Evolutionary conservation across 2,888 invertebrate species (phyloP), one percentile per base, ranked within the genome.

Genomic region (Helobdella robusta): DNA sequence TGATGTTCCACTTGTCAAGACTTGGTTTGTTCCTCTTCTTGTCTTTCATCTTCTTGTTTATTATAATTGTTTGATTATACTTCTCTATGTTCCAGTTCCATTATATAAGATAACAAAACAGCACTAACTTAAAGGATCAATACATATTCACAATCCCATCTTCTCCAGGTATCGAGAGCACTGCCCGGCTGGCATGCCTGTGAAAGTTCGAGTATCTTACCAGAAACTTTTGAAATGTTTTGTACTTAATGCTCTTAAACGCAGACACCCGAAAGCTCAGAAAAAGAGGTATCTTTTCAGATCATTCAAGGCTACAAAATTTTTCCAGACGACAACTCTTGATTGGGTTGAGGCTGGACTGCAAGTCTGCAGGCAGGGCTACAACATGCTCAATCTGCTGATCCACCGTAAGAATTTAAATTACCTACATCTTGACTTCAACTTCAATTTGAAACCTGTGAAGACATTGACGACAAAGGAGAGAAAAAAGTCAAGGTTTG

Each of bases 291-390:
- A 95, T 76, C 82, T 98, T 56, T 98, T 98, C 85, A 86, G 97
- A 35, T 98, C 98, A 0, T 99, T 99, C 82, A 99, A 99, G 81
- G 91, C 95, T 0, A 99, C 98, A 0, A 99, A 99, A 81, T 99
- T 99, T 83, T 99, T 99, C 84, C 97, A 99, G 86, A 93, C 93
- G 0, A 99, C 98, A 0, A 94, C 94, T 0, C 82, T 99, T 72
- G 98, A 99, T 82, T 99, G 98, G 98, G 98, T 99, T 1, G 98
- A 99, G 81, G 95, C 94, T 15, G 98, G 98, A 3, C 82, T 98
- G 54, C 98, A 98, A 82, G 72, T 95, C 1, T 97, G 98, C 78
- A 85, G 97, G 0, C 98, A 99, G 80, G 98, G 98, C 2, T 99
- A 99, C 82, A 99, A 99, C 80, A 99, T 99, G 98, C 82, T 99